Evolutionary conservation across 2,888 invertebrate species (phyloP).

Genomic region (Spatulosminthurus flaviceps): DNA sequence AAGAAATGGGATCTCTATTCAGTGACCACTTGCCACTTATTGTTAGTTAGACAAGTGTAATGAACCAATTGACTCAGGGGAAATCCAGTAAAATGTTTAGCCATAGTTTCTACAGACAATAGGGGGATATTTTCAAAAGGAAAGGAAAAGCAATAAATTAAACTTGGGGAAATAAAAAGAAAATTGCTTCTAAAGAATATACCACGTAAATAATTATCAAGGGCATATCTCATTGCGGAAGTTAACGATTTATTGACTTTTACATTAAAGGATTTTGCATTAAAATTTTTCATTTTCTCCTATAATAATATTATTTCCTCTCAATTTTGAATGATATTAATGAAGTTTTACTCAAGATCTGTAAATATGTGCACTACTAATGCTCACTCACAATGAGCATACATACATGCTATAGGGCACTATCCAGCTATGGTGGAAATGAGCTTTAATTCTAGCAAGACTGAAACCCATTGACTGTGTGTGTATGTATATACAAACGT

Average conservation of each 20-base stretch:
- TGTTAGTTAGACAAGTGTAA: background rate
- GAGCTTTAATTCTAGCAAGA: background rate
- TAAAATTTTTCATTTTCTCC: too few relatives aligned
- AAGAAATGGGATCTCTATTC: background rate
- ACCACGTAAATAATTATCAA: too few relatives aligned
- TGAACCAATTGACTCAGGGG: slow-evolving; percentile 10
- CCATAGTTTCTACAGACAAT: background rate
- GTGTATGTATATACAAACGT: background rate
- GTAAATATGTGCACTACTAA: background rate
- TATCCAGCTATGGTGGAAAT: background rate
- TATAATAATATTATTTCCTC: background rate
- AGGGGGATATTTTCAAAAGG: slow-evolving; percentile 21
- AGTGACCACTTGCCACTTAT: too few relatives aligned
- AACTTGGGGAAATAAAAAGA: background rate
- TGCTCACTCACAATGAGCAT: too few relatives aligned
- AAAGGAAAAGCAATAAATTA: too few relatives aligned
- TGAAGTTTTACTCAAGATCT: background rate
- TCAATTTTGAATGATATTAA: background rate
- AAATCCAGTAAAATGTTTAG: slow-evolving; percentile 9
- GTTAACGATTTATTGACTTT: too few relatives aligned
- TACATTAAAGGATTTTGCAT: too few relatives aligned
- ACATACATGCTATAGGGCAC: background rate
- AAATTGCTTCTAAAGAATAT: too few relatives aligned
- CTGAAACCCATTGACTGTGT: background rate
- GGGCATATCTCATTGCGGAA: too few relatives aligned